Evolutionary conservation across 2,113 vertebrate species (phyloP).

Genomic region (Zosterops pallidus): DNA sequence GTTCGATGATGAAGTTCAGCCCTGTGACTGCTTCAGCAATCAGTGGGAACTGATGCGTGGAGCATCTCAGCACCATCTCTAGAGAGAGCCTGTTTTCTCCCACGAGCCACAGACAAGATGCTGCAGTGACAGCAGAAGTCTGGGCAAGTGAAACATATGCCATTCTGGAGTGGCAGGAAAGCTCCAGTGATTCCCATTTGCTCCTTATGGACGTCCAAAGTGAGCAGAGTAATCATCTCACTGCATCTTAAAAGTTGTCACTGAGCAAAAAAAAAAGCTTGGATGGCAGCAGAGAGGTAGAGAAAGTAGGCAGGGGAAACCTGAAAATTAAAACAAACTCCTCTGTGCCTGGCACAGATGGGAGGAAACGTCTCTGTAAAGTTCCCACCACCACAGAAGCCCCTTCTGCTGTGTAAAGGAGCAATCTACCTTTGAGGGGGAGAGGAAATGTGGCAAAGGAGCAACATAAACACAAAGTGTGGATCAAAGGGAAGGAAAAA

Average conservation of each 20-base stretch:
- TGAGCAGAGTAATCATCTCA: background rate
- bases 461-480: background rate
- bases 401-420: background rate
- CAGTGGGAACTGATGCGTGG: constrained; percentile 11
- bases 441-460: background rate
- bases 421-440: background rate
- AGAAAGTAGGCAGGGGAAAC: background rate
- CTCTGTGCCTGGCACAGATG: background rate
- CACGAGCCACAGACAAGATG: constrained; percentile 3
- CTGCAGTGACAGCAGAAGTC: constrained; percentile 28
- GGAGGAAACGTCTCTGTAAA: background rate
- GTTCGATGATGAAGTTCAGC: constrained; percentile 25
- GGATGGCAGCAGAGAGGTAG: background rate
- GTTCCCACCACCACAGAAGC: background rate
- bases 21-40: constrained; percentile 11
- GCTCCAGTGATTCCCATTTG: background rate
- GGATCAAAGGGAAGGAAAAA: background rate
- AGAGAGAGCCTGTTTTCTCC: background rate
- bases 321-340: constrained; percentile 12
- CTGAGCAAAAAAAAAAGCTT: background rate
- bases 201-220: background rate
- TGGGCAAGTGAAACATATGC: background rate
- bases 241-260: background rate
- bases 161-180: constrained; percentile 34
- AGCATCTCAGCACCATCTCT: background rate